These are phyloP conservation scores for Osmoderma eremita DNA, from an alignment of 2,888 invertebrate species.

Conservation along the genomic window DNA sequence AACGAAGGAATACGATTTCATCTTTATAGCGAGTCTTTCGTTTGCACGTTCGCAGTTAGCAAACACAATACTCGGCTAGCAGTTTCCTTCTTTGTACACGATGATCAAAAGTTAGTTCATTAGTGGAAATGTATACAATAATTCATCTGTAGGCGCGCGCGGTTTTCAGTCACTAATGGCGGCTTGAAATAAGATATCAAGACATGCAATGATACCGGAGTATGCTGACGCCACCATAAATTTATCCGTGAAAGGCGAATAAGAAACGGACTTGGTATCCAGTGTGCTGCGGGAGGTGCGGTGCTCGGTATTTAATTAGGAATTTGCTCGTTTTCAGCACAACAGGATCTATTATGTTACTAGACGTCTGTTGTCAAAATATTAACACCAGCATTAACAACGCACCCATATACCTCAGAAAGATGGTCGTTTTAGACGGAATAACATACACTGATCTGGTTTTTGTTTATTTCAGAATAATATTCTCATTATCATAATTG, in stretches of 20 bases:
- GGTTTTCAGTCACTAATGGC: slow-evolving; percentile 60
- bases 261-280: slow-evolving; percentile 55
- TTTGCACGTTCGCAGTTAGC: slow-evolving; percentile 6
- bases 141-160: slow-evolving; percentile 59
- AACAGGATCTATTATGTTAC: slow-evolving; percentile 43
- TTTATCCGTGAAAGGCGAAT: slow-evolving; percentile 57
- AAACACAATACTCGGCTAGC: slow-evolving; percentile 1
- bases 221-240: slow-evolving; percentile 54
- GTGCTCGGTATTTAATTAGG: slow-evolving; percentile 54
- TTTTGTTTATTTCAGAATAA: no score
- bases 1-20: slow-evolving; percentile 18
- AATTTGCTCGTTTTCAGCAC: slow-evolving; percentile 50
- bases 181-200: slow-evolving; percentile 65
- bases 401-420: not conserved
- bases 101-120: slow-evolving; percentile 63
- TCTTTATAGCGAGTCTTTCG: not conserved
- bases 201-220: slow-evolving; percentile 63
- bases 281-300: slow-evolving; percentile 46
- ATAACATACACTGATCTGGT: no score
- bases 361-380: slow-evolving; percentile 49
- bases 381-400: slow-evolving; percentile 41
- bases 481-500: no score
- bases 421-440: not conserved
- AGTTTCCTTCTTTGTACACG: slow-evolving; percentile 52
- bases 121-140: slow-evolving; percentile 63